Evolutionary conservation across 1,140 invertebrate species (phyloP), one percentile per base, ranked within the genome.

Genomic region (Danaus melanippus): DNA sequence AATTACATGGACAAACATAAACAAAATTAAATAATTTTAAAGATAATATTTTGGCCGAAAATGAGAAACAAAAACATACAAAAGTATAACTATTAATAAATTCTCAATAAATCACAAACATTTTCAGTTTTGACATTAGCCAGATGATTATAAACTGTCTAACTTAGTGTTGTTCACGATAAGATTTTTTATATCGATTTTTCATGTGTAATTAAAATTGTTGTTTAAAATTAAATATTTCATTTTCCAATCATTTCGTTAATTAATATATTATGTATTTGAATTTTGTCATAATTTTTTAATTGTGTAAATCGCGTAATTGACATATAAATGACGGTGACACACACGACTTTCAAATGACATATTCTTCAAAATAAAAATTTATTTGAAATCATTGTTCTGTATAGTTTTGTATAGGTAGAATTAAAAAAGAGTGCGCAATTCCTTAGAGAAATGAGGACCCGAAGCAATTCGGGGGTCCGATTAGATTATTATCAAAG

Each of bases 401-500:
- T 12, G 50, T 47, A 42, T 45, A 43, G 21, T 32, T 32, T 42
- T 32, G 10, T 21, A 17, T 21, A 48, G 32, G 17, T 42, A 3
- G 10, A 42, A 17, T 46, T 44, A 50, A 7, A 32, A 32, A 10
- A 49, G 53, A 59, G 43, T 53, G 42, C 57, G 51, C 46, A 56
- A 56, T 54, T 62, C 42, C 46, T 12, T 40, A 53, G 56, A 60
- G 89, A 86, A 73, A 97, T 98, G 95, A 90, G 96, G 73, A 97
- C 93, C 69, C 90, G 97, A 71, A 97, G 95, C 84, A 97, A 98
- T 90, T 98, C 96, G 0, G 96, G 97, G 5, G 95, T 97, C 32
- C 93, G 96, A 53, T 86, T 99, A 78, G 97, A 98, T 84, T 98
- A 97, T 82, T 98, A 97, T 76, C 96, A 98, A 70, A 89, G 96